phyloP scores from a whole-genome alignment of 2,888 invertebrate species.

The Drosophila pseudotalamancana region DNA sequence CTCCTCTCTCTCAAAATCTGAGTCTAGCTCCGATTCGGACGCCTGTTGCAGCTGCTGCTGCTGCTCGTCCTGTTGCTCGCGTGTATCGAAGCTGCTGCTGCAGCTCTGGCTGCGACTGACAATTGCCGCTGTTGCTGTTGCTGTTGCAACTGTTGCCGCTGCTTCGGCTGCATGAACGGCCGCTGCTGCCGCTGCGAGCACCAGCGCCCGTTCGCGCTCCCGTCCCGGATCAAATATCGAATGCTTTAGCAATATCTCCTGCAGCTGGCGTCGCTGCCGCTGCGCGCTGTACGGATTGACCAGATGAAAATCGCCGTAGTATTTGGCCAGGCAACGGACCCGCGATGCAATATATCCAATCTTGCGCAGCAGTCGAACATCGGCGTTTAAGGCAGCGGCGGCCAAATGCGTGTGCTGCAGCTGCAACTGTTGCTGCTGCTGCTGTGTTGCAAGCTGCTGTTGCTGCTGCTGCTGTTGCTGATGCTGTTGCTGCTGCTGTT shows the following conservation, averaged over 20 bases:
- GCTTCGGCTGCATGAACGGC: constrained; percentile 58
- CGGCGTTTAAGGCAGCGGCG: constrained; percentile 68
- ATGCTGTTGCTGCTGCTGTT: constrained; percentile 15
- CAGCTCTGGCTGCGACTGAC: constrained; percentile 40
- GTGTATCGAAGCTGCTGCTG: constrained; percentile 40
- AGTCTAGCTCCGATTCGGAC: constrained; percentile 6
- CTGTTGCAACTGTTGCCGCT: constrained; percentile 33
- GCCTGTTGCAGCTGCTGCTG: constrained; percentile 8
- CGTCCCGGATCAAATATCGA: constrained; percentile 75
- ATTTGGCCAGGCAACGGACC: constrained; percentile 81
- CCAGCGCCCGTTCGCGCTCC: constrained; percentile 55
- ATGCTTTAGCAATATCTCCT: constrained; percentile 79
- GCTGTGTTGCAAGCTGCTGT: constrained; percentile 21
- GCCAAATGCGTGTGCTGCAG: constrained; percentile 25
- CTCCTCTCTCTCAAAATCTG: background rate
- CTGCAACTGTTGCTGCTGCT: constrained; percentile 10
- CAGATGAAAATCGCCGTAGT: constrained; percentile 80
- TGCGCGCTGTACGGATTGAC: constrained; percentile 82
- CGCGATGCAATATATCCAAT: constrained; percentile 84
- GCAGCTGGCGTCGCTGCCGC: constrained; percentile 80
- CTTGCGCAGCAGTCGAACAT: constrained; percentile 83
- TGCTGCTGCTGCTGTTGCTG: constrained; percentile 19
- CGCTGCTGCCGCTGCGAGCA: constrained; percentile 67
- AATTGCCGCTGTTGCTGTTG: constrained; percentile 22
- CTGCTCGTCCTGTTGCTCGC: constrained; percentile 2